Percentiles rank a stretch among this genome's conserved stretches.
Evolutionary conservation across 2,113 vertebrate species (phyloP).

Genomic region (Apteryx mantelli): DNA sequence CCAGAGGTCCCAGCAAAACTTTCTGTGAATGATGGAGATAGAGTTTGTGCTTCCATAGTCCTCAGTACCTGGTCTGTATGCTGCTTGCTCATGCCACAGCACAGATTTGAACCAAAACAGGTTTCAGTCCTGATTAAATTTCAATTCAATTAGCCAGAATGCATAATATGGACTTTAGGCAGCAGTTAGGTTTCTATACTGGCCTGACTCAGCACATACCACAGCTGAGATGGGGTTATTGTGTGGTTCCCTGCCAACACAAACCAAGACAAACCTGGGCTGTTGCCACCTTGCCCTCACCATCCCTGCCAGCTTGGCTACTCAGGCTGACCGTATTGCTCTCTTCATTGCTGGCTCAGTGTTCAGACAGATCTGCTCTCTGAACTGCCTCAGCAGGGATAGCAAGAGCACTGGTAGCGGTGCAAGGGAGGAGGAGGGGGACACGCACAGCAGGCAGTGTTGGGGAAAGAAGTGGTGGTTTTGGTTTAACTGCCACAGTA

Average conservation of each 20-base stretch:
- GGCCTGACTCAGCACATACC: not conserved
- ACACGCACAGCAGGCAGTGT: not conserved
- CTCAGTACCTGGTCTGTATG: not conserved
- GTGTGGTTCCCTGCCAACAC: accelerated
- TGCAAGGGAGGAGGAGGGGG: not conserved
- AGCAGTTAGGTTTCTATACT: not conserved
- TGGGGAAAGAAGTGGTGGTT: not conserved
- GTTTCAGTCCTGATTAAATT: not conserved
- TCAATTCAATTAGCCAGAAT: not conserved
- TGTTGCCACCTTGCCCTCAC: not conserved
- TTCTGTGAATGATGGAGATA: not conserved
- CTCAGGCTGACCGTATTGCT: accelerated
- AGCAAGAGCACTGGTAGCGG: not conserved
- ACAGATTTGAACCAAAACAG: not conserved
- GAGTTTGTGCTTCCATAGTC: not conserved
- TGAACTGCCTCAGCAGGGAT: not conserved
- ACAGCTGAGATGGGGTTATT: not conserved
- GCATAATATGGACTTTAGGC: not conserved
- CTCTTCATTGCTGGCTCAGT: not conserved
- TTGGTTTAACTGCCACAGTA: not conserved
- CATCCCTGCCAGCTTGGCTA: not conserved
- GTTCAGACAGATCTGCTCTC: not conserved
- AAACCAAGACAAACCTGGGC: not conserved
- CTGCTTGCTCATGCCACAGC: not conserved
- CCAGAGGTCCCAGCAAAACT: not conserved